Base-by-base conservation (phyloP, 1,140 invertebrate genomes). In the Drosophila guanche region DNA sequence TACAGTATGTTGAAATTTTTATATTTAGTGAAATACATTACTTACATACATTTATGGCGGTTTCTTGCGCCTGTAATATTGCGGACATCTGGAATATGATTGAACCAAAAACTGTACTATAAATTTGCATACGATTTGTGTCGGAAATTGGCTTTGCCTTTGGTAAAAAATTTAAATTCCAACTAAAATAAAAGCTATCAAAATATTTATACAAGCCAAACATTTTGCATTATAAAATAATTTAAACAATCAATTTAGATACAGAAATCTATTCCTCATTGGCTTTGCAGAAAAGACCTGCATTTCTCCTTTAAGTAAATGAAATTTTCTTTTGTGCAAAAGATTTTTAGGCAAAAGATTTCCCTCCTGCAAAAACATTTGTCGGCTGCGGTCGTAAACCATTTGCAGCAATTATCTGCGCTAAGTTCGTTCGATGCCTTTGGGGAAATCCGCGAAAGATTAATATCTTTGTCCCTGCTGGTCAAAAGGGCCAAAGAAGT, bases 361-460 rank as follows among this genome's bases (percentile, higher is more conserved):
- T 6, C 5, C 33, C 10, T 1, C 45, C 47, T 67, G 41, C 63
- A 45, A 27, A 46, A 12, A 37, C n/a, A 51, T 72, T 86, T 85
- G 74, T 77, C 76, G 76, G 55, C 55, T 78, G 74, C 20, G 83
- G 81, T 88, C 83, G 74, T 86, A 86, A 88, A 88, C 77, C 76
- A 86, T 86, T 88, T 81, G 73, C 69, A 68, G 73, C 83, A 88
- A 88, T 86, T 86, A 86, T 86, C 83, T 71, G 51, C 25, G 47
- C 43, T 69, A 86, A 86, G 69, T 86, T 85, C 62, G 42, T 51
- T 51, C 60, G 69, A 78, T 57, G 81, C 83, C 77, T 88, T 85
- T 42, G 77, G 77, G 81, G 66, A 86, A 88, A 86, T 86, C 68
- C 78, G 83, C 77, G 65, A 65, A 51, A 67, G 88, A 81, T 81